Conservation (phyloP, 2,113 vertebrate species). For the Erpornis zantholeuca region DNA sequence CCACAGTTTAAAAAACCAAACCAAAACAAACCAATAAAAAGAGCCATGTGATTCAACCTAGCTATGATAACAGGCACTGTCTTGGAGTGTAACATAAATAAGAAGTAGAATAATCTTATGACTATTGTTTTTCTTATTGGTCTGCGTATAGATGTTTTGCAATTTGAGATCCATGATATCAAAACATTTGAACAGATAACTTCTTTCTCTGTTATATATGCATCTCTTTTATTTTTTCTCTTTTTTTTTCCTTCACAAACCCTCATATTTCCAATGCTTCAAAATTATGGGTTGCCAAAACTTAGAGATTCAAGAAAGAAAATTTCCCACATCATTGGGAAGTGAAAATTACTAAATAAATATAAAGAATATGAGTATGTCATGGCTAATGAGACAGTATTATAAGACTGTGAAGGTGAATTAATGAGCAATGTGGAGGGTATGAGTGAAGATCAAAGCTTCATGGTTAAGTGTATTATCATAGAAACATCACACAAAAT, state of each 20-base stretch:
- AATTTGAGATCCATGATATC: background rate
- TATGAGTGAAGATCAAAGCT: background rate
- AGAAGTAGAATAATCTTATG: background rate
- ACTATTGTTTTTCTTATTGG: background rate
- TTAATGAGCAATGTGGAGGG: background rate
- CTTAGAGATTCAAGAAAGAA: background rate
- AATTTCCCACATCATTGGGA: background rate
- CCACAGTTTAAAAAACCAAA: background rate
- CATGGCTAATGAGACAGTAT: background rate
- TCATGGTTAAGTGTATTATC: background rate
- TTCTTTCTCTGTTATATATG: background rate
- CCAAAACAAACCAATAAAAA: background rate
- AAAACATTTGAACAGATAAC: background rate
- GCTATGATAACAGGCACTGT: too few relatives aligned
- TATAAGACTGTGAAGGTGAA: background rate
- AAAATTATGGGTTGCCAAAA: background rate
- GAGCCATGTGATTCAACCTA: background rate
- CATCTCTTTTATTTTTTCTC: background rate
- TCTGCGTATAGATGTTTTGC: background rate
- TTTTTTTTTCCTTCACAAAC: background rate
- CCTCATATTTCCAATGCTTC: background rate
- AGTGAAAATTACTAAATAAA: background rate
- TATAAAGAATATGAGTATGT: background rate
- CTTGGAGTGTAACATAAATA: background rate
- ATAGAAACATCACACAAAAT: background rate